phyloP scores from a whole-genome alignment of 2,113 vertebrate species.

The Percopsis transmontana region DNA sequence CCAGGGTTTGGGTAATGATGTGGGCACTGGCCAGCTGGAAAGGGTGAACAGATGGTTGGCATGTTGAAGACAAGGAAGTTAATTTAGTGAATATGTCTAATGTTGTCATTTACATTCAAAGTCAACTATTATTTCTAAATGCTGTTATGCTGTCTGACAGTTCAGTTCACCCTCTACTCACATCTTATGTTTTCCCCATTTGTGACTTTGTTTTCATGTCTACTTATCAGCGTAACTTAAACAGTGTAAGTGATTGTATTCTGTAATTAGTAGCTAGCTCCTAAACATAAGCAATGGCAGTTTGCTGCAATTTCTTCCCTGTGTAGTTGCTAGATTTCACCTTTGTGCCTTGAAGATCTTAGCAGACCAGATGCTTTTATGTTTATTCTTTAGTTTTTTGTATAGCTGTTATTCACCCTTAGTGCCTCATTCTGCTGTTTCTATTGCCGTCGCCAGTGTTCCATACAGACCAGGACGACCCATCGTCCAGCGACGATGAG shows the following conservation, averaged over 20 bases:
- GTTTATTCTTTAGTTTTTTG: constrained; percentile 1
- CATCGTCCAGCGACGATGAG: constrained; percentile 97
- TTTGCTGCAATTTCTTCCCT: background rate
- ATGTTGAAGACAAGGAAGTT: background rate
- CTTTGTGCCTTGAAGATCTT: background rate
- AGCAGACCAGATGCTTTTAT: no score
- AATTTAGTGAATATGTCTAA: background rate
- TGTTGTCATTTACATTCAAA: no score
- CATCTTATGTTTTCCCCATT: background rate
- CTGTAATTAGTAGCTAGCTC: background rate
- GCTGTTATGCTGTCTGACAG: background rate
- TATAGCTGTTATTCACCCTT: no score
- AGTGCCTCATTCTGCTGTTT: background rate
- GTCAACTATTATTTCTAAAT: no score
- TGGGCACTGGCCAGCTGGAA: no score
- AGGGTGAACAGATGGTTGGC: background rate
- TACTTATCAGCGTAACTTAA: background rate
- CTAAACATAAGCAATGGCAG: background rate
- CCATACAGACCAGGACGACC: constrained; percentile 96
- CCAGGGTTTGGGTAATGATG: no score
- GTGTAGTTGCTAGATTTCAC: background rate
- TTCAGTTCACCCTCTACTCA: background rate
- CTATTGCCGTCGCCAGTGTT: constrained; percentile 80
- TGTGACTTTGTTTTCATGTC: background rate
- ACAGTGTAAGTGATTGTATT: background rate